Conservation (phyloP, 2,113 vertebrate genomes). For the Saccopteryx leptura region DNA sequence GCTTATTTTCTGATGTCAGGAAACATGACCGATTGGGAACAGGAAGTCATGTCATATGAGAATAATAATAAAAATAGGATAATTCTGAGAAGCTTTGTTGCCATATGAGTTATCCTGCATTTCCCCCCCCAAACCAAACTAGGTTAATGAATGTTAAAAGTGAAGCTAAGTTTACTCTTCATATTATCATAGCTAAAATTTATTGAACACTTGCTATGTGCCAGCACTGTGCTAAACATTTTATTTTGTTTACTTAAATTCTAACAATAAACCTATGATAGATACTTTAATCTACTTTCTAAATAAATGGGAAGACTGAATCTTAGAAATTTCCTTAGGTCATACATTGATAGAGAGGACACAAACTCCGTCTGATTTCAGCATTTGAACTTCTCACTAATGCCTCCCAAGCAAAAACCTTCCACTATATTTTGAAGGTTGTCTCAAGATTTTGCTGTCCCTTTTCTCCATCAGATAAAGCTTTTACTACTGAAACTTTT, state of each 20-base stretch:
- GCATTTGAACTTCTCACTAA: neutral
- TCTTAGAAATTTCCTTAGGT: neutral
- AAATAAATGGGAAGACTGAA: neutral
- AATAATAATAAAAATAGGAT: neutral
- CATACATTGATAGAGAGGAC: neutral
- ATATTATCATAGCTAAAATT: neutral
- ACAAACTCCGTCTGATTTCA: neutral
- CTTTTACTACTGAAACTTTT: neutral
- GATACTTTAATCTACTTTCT: neutral
- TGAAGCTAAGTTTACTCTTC: conserved; percentile 21
- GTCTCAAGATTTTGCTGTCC: neutral
- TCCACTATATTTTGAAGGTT: neutral
- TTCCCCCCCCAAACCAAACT: neutral
- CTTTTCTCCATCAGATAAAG: neutral
- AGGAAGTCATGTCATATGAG: neutral
- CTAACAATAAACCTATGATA: neutral
- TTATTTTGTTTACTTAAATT: conserved; percentile 35
- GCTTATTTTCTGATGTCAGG: conserved; percentile 57
- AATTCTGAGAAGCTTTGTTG: neutral
- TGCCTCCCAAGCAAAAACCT: neutral
- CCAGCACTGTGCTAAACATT: neutral
- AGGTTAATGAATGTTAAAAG: neutral
- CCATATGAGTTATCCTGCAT: neutral
- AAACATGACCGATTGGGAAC: conserved; percentile 12
- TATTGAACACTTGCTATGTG: neutral